These are phyloP conservation scores for Lepeophtheirus nordmannii DNA, from an alignment of 2,888 invertebrate species.

Conservation along the genomic window DNA sequence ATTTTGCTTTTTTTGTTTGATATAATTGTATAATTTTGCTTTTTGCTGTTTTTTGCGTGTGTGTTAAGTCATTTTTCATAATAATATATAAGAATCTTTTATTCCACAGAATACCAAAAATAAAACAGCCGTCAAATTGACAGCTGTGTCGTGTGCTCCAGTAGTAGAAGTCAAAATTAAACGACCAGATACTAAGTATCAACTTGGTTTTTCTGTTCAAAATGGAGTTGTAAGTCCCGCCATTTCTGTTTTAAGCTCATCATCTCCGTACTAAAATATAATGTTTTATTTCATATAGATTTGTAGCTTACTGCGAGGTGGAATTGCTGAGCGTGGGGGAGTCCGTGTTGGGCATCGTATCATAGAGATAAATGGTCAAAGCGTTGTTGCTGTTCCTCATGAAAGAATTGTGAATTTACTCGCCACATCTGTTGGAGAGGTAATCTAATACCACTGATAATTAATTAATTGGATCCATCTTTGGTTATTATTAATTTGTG, in stretches of 20 bases:
- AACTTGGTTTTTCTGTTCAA: conserved; percentile 98
- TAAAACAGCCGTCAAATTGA: conserved; percentile 95
- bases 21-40: too few relatives aligned
- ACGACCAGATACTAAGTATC: conserved; percentile 97
- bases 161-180: conserved; percentile 99
- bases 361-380: conserved; percentile 98
- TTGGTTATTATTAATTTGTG: background rate
- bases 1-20: too few relatives aligned
- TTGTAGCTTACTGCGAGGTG: conserved; percentile 90
- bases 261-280: conserved; percentile 11
- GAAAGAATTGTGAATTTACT: conserved; percentile 97
- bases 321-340: conserved; percentile 96
- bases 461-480: background rate
- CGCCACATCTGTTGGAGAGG: conserved; percentile 97
- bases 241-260: background rate
- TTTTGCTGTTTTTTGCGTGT: background rate
- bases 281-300: conserved; percentile 47
- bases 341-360: conserved; percentile 97
- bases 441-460: conserved; percentile 36
- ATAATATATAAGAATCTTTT: too few relatives aligned
- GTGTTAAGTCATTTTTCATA: conserved; percentile 27
- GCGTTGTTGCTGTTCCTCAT: conserved; percentile 98
- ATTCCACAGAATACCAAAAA: conserved; percentile 57
- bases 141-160: conserved; percentile 96
- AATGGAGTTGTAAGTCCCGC: conserved; percentile 72